These are phyloP conservation scores for Rhyacophila evoluta DNA, from an alignment of 2,888 invertebrate species.

Conservation along the genomic window DNA sequence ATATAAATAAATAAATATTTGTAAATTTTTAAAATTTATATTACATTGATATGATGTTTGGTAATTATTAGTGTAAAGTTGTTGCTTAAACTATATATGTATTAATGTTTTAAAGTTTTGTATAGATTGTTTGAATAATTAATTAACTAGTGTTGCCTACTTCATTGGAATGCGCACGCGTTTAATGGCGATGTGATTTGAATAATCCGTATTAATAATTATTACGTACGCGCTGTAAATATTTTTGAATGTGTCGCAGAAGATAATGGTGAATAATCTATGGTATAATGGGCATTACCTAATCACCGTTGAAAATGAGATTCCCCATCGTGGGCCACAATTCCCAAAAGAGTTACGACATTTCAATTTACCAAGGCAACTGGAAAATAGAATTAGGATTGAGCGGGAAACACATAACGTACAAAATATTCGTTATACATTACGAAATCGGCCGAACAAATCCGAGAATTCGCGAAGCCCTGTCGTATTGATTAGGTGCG, in stretches of 20 bases:
- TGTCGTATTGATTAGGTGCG: slow-evolving; percentile 71
- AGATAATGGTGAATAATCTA: slow-evolving; percentile 8
- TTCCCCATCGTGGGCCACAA: slow-evolving; percentile 59
- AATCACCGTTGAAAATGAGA: slow-evolving; percentile 15
- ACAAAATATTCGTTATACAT: slow-evolving; percentile 50
- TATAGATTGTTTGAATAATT: too few species aligned
- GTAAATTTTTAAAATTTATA: too few species aligned
- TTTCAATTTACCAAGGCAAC: slow-evolving; percentile 73
- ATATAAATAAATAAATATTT: too few species aligned
- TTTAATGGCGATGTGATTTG: background rate
- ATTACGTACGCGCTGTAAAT: background rate
- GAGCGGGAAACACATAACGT: slow-evolving; percentile 60
- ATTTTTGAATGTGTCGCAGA: background rate
- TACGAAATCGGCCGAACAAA: slow-evolving; percentile 60
- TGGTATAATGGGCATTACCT: background rate
- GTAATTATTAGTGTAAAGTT: too few species aligned
- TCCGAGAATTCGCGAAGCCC: slow-evolving; percentile 58
- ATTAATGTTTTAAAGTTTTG: too few species aligned
- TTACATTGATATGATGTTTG: too few species aligned
- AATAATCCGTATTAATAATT: background rate
- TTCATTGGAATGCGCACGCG: background rate
- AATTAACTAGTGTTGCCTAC: too few species aligned
- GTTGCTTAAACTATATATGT: too few species aligned
- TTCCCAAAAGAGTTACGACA: slow-evolving; percentile 73
- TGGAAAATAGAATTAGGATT: slow-evolving; percentile 73